Evolutionary conservation across 2,797 vertebrate genomes (phyloP), one percentile per base, ranked within the genome.

Genomic region (Semotilus atromaculatus): DNA sequence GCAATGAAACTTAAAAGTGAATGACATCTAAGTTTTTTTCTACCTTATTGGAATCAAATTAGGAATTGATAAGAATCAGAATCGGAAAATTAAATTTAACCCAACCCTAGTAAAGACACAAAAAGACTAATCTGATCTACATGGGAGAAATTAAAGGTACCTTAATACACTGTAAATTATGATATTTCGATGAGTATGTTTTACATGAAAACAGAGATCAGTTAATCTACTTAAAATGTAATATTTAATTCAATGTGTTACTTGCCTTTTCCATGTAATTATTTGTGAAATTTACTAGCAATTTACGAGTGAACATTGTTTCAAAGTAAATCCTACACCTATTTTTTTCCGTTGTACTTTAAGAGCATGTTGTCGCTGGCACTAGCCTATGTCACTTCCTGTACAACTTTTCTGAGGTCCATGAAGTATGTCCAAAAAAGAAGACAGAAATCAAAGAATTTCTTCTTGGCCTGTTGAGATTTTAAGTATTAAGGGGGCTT

Each of bases 311-410:
- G 26, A 31, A 31, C 13, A 16, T 31, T 16, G 26, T 64, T 16
- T 64, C 14, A 64, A 29, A 62, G 13, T 64, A 18, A 31, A 64
- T 31, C 60, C 60, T 31, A 31, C 26, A 31, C 26, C 14, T 0
- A 7, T 64, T 29, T 62, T 62, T 5, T 14, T 14, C 3, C 6
- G 14, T 7, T 29, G 26, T 31, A 77, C 72, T 55, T 74, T 45
- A 79, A 82, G 81, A 78, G 60, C 80, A 85, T 79, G 60, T 67
- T 16, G n/a, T 9, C 18, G 68, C 70, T 68, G n/a, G 29, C 38
- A 58, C 81, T 80, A 51, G 26, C 60, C 77, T 31, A 53, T n/a
- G 29, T 51, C 29, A 85, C 40, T 86, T 85, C 79, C 87, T 88
- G 83, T 80, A 23, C 45, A 19, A 13, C n/a, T 66, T 78, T 31